A percentile compares a stretch with the other conserved stretches of the same genome.
phyloP scores from a whole-genome alignment of 2,797 vertebrate genomes.

The Crypturellus tataupa region DNA sequence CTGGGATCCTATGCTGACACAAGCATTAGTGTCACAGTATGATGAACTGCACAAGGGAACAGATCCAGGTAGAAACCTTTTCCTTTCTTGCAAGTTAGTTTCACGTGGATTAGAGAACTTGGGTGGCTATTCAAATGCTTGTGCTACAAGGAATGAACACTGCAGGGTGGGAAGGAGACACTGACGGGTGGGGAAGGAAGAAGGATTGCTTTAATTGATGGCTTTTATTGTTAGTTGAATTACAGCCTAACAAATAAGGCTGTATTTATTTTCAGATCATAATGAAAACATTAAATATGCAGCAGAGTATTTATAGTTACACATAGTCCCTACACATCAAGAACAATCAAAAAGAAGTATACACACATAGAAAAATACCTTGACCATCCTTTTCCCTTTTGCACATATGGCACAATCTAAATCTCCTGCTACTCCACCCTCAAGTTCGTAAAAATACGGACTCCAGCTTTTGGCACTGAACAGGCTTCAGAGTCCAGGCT shows the following conservation, averaged over 20 bases:
- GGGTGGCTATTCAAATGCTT: background rate
- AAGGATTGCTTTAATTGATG: background rate
- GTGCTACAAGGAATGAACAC: background rate
- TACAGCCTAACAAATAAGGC: background rate
- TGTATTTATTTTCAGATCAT: background rate
- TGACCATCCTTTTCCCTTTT: background rate
- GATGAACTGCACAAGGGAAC: background rate
- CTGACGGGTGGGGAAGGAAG: background rate
- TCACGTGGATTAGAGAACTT: background rate
- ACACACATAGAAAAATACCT: background rate
- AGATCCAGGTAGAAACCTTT: background rate
- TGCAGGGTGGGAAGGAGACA: background rate
- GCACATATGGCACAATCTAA: background rate
- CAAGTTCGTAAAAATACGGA: background rate
- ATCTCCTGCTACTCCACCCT: background rate
- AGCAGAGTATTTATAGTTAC: background rate
- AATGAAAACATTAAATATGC: background rate
- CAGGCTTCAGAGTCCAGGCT: background rate
- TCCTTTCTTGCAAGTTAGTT: background rate
- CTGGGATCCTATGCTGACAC: too few species aligned
- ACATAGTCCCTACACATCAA: too few species aligned
- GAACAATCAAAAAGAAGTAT: background rate
- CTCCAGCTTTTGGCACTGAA: background rate
- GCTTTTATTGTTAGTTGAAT: background rate
- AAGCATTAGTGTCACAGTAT: background rate